Conservation (phyloP, 2,888 invertebrate genomes). For the Chrysodeixis includens region DNA sequence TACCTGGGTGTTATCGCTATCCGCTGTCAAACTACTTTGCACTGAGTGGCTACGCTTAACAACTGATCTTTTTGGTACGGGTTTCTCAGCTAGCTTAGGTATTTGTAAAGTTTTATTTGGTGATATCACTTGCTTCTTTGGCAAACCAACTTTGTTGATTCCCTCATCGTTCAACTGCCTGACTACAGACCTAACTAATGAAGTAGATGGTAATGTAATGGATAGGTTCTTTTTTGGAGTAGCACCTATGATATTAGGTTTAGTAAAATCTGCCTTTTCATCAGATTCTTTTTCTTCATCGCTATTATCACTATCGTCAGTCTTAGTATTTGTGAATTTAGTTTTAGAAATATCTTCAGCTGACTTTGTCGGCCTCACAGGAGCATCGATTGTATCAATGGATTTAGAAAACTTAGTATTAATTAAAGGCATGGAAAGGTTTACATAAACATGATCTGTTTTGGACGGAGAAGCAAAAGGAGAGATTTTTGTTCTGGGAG, state of each 20-base stretch:
- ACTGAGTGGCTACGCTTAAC: slow-evolving; percentile 84
- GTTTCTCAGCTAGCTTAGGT: slow-evolving; percentile 85
- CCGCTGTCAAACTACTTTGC: slow-evolving; percentile 76
- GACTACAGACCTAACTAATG: slow-evolving; percentile 82
- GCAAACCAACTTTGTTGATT: slow-evolving; percentile 79
- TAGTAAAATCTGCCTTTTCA: slow-evolving; percentile 62
- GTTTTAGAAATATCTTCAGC: slow-evolving; percentile 75
- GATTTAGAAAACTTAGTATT: slow-evolving; percentile 73
- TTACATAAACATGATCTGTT: slow-evolving; percentile 89
- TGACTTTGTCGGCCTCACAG: slow-evolving; percentile 78
- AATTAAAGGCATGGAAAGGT: slow-evolving; percentile 87
- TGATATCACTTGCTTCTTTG: slow-evolving; percentile 82
- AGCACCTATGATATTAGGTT: slow-evolving; percentile 85
- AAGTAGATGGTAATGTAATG: slow-evolving; percentile 80
- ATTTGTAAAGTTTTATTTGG: slow-evolving; percentile 87
- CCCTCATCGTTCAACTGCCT: slow-evolving; percentile 81
- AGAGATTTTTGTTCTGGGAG: slow-evolving; percentile 87
- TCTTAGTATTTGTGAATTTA: slow-evolving; percentile 52
- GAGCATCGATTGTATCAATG: slow-evolving; percentile 77
- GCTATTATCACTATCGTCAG: slow-evolving; percentile 53
- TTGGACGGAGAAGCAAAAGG: slow-evolving; percentile 79
- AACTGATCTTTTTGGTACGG: slow-evolving; percentile 83
- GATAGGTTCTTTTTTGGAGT: slow-evolving; percentile 80
- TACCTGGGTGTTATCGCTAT: slow-evolving; percentile 83
- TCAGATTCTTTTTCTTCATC: slow-evolving; percentile 58